phyloP scores from a whole-genome alignment of 2,797 vertebrate genomes.

The Coilia nasus region DNA sequence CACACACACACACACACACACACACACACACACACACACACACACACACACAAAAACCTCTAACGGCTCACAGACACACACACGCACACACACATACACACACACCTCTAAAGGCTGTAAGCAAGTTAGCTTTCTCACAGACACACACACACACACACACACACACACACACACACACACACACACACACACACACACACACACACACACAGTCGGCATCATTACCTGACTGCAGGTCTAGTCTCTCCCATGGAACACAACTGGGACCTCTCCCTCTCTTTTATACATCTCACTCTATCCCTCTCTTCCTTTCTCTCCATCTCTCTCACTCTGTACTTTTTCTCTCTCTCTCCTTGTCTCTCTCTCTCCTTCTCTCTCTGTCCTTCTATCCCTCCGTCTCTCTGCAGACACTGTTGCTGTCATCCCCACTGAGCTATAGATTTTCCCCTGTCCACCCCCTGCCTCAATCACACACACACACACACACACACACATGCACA shows the following conservation, averaged over 20 bases:
- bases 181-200: not conserved
- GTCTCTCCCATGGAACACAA: conserved; percentile 62
- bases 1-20: no score
- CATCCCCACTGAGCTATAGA: conserved; percentile 25
- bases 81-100: not conserved
- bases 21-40: not conserved
- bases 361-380: no score
- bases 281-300: conserved; percentile 54
- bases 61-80: not conserved
- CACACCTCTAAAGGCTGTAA: not conserved
- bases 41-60: not conserved
- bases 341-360: no score
- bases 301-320: conserved; percentile 20
- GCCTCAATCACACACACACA: not conserved
- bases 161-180: not conserved
- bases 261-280: conserved; percentile 59
- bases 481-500: conserved; percentile 25
- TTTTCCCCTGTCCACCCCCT: not conserved
- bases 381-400: conserved; percentile 19
- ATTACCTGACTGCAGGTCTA: conserved; percentile 34
- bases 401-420: not conserved
- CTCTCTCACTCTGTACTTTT: no score
- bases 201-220: not conserved
- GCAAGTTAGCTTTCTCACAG: no score
- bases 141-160: not conserved